phyloP scores from a whole-genome alignment of 2,113 vertebrate genomes.

The Rattus norvegicus region GRCr8 NC_086038.1:40003501-40004000 shows the following conservation, averaged over 20 bases:
- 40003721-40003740: neutral
- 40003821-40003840: neutral
- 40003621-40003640: neutral
- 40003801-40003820: neutral
- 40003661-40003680: neutral
- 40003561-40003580: neutral
- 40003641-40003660: neutral
- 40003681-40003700: neutral
- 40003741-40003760: neutral
- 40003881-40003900: neutral
- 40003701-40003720: neutral
- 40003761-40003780: neutral
- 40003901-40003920: neutral
- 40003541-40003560: slow-evolving; percentile 33
- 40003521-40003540: slow-evolving; percentile 28
- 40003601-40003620: neutral
- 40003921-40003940: neutral
- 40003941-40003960: fast-evolving
- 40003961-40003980: fast-evolving
- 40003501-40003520: neutral
- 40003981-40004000: neutral
- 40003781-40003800: neutral
- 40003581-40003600: neutral
- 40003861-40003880: neutral
- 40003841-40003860: neutral